phyloP scores from a whole-genome alignment of 2,888 invertebrate genomes.

The Mimachlamys varia region DNA sequence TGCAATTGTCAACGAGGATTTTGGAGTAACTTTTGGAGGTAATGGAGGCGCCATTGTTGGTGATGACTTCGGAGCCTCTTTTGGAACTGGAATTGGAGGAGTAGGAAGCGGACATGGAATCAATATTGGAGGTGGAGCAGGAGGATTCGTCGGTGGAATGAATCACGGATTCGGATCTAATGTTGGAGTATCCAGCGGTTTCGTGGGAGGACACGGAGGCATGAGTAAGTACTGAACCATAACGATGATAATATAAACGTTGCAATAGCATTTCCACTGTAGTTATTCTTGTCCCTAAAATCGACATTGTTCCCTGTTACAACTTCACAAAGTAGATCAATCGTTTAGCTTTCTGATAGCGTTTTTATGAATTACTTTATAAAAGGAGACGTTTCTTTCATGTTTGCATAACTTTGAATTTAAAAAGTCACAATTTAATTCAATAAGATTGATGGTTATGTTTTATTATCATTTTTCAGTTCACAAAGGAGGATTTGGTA shows the following conservation, averaged over 20 bases:
- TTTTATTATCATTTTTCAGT: background rate
- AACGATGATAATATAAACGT: background rate
- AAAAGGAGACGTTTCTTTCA: background rate
- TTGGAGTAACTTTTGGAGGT: background rate
- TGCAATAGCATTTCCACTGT: background rate
- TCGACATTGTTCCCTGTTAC: too few relatives aligned
- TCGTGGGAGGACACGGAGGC: background rate
- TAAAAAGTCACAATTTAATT: too few relatives aligned
- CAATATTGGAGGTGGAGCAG: background rate
- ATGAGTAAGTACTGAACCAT: background rate
- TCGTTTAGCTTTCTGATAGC: too few relatives aligned
- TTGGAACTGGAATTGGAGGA: background rate
- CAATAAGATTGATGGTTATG: background rate
- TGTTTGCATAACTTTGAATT: background rate
- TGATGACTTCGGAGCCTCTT: background rate
- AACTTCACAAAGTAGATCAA: background rate
- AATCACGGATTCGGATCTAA: background rate
- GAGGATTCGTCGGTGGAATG: background rate
- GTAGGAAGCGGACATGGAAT: background rate
- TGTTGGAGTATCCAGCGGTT: background rate
- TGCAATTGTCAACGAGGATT: background rate
- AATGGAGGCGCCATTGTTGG: background rate
- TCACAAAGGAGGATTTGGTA: constrained; percentile 12
- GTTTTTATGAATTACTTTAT: background rate
- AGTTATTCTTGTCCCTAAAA: background rate